Evolutionary conservation across 1,140 invertebrate genomes (phyloP), one percentile per base, ranked within the genome.

Genomic region (Mactra quadrangularis): DNA sequence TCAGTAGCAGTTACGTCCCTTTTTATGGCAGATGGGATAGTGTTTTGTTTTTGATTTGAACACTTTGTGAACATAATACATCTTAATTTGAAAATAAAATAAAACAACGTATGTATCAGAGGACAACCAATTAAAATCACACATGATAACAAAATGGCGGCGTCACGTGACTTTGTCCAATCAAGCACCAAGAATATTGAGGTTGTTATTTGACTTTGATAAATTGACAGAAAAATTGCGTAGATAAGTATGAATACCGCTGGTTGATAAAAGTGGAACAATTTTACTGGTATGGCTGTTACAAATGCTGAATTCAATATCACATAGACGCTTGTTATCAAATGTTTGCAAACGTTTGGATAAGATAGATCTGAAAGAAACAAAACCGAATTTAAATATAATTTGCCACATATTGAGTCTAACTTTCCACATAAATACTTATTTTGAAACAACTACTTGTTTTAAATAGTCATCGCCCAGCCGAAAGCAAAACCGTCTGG

Each of bases 1-100:
- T 71, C 68, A 13, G 68, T 71, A 53, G 68, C 52, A 55, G 68
- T 71, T 33, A 55, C 50, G 29, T 71, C 60, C 35, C 60, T 64
- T 64, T 64, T 33, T 17, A 64, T 64, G 33, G 60, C 22, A 25
- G 60, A 7, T 9, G 60, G 27, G 1, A 64, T 17, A n/a, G 33
- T 4, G 9, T 31, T 19, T 17, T 35, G 35, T 11, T 45, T 35
- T 0, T 31, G 29, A 45, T 22, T 11, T 41, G 60, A 71, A 55
- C 45, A 71, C 68, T 31, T 71, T 53, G 31, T 55, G n/a, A 53
- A 55, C 22, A 71, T 17, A 19, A 52, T n/a, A 19, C 1, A 33
- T 38, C 68, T 25, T 53, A 71, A 33, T 27, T 29, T 15, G 47
- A 35, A 52, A 29, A 47, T 29, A n/a, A 1, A n/a, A 17, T 53